phyloP scores from a whole-genome alignment of 1,140 invertebrate genomes.

The Drosophila grimshawi region DNA sequence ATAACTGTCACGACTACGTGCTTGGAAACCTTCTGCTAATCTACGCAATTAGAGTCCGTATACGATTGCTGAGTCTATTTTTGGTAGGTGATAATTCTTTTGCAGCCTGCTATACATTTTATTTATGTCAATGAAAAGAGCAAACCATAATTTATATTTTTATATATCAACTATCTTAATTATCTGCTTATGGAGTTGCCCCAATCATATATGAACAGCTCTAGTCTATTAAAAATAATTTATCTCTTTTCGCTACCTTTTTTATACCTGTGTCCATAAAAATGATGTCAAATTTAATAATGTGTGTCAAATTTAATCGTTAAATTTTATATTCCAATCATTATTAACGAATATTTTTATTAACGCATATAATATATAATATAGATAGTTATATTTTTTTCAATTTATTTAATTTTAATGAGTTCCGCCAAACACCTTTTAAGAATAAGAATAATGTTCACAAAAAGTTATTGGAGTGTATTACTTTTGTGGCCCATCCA shows the following conservation, averaged over 20 bases:
- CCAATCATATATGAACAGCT: constrained; percentile 3
- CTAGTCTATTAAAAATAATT: not conserved
- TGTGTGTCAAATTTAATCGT: too few species aligned
- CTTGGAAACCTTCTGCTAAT: constrained; percentile 3
- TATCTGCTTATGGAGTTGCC: constrained; percentile 6
- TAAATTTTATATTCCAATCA: too few species aligned
- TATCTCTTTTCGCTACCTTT: constrained; percentile 11
- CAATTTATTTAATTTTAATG: too few species aligned
- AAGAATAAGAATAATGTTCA: too few species aligned
- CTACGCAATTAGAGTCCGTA: constrained; percentile 25
- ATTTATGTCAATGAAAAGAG: not conserved
- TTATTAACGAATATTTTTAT: too few species aligned
- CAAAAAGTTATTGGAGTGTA: too few species aligned
- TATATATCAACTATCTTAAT: not conserved
- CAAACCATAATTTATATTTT: not conserved
- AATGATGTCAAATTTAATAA: too few species aligned
- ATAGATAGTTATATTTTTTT: too few species aligned
- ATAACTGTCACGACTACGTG: not conserved
- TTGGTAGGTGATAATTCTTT: constrained; percentile 34
- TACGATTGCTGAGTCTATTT: constrained; percentile 19
- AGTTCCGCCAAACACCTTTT: too few species aligned
- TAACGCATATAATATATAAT: too few species aligned
- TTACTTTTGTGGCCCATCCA: too few species aligned
- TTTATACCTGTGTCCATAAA: not conserved
- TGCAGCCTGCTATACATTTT: not conserved